phyloP scores from a whole-genome alignment of 2,888 invertebrate species.

The Abrostola tripartita region DNA sequence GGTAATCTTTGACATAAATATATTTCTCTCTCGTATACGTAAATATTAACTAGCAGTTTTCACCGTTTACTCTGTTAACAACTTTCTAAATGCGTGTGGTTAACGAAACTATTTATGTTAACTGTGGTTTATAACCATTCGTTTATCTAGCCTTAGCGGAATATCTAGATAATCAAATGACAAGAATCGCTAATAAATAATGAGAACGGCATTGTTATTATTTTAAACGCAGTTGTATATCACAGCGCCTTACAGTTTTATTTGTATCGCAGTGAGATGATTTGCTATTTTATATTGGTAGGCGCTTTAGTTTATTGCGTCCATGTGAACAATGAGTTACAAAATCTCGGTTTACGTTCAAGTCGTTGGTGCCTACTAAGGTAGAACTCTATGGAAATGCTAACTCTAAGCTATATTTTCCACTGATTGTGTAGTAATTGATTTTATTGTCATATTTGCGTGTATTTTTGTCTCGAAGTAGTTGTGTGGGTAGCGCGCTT shows the following conservation, averaged over 20 bases:
- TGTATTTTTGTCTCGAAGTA: no score
- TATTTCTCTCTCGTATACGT: no score
- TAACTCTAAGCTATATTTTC: no score
- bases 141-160: neutral
- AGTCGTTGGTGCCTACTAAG: no score
- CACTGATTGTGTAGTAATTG: no score
- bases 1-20: neutral
- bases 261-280: neutral
- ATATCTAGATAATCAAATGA: neutral
- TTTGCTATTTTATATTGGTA: conserved; percentile 1
- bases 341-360: no score
- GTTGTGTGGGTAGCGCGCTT: no score
- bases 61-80: conserved; percentile 4
- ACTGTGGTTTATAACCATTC: conserved; percentile 4
- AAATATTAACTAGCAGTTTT: neutral
- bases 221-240: no score
- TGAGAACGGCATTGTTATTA: no score
- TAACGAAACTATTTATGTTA: conserved; percentile 2
- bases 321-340: neutral
- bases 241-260: neutral
- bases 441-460: no score
- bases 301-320: neutral
- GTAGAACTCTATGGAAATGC: no score
- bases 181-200: no score
- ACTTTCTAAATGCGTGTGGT: conserved; percentile 8